Evolutionary conservation across 2,113 vertebrate genomes (phyloP), one percentile per base, ranked within the genome.

Genomic region (Tilapia sparmanii): DNA sequence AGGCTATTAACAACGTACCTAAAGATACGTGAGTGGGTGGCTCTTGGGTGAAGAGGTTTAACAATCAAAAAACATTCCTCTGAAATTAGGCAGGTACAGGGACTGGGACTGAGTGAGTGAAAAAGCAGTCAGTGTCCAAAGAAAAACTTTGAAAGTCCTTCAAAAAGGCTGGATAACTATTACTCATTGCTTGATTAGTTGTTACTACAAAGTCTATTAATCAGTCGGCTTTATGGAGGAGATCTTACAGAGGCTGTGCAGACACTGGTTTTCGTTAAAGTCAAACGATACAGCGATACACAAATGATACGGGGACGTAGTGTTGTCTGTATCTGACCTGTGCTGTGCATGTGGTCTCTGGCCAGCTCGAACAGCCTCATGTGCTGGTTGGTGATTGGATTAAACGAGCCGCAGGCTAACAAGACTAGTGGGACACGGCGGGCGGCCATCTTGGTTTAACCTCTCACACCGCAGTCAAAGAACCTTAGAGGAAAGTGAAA

Each of bases 321-420:
- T 0, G 26, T 54, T 10, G 31, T 81, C 12, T 29, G 71, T 16
- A 11, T 95, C 97, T 94, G 84, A 98, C 98, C 98, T 97, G 97
- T 98, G 88, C 96, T 95, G 92, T 99, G 97, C 91, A 98, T 93
- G 95, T 99, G 97, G 92, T 98, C 98, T 95, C 97, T 97, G 86
- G 98, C 98, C 91, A 99, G 94, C 93, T 99, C 98, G 90, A 99
- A 99, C 85, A 98, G 95, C 87, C 97, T 96, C 97, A 99, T 97
- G 89, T 99, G 98, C 96, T 98, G 98, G 94, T 98, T 96, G 90
- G 98, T 99, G 95, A 98, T 98, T 87, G 98, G 98, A 93, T 99
- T 99, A 93, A 99, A 99, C 71, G 97, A 98, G 86, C 97, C 98
- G 52, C 98, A 98, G 45, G 97, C 97, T 29, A 99, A 94, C 11